Evolutionary conservation across 2,113 vertebrate species (phyloP).

Genomic region (Pavo muticus): DNA sequence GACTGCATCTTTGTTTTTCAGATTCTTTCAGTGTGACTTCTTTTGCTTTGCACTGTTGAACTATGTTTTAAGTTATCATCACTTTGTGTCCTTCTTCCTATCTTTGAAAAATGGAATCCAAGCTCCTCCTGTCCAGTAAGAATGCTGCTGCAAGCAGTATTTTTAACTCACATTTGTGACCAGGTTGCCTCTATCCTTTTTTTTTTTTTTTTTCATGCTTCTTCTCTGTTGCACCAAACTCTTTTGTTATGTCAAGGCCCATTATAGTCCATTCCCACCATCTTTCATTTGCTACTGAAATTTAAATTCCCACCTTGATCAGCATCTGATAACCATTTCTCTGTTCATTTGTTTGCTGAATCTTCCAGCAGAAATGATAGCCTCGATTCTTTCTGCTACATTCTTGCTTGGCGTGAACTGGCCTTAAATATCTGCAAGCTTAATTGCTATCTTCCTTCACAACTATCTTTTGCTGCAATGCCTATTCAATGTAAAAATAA

Average conservation of each 20-base stretch:
- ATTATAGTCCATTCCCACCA: neutral
- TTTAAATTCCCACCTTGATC: neutral
- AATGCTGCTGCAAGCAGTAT: neutral
- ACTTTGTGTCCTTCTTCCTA: neutral
- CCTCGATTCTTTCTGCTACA: neutral
- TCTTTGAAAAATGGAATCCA: neutral
- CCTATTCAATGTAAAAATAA: neutral
- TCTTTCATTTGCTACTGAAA: neutral
- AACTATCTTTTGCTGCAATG: neutral
- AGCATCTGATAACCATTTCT: neutral
- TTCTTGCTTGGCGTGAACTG: neutral
- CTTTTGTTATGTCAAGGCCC: neutral
- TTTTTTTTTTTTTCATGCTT: neutral
- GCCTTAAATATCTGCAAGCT: neutral
- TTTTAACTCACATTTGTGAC: neutral
- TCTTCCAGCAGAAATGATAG: neutral
- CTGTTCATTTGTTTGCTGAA: neutral
- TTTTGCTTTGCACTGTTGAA: neutral
- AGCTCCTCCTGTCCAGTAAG: neutral
- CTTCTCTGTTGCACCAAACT: neutral
- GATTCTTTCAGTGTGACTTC: neutral
- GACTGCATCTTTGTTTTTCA: neutral
- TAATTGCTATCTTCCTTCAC: neutral
- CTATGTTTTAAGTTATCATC: neutral
- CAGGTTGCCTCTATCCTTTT: neutral